phyloP scores from a whole-genome alignment of 37 sponge, comb jelly and placozoan species.

The Agelas oroides region DNA sequence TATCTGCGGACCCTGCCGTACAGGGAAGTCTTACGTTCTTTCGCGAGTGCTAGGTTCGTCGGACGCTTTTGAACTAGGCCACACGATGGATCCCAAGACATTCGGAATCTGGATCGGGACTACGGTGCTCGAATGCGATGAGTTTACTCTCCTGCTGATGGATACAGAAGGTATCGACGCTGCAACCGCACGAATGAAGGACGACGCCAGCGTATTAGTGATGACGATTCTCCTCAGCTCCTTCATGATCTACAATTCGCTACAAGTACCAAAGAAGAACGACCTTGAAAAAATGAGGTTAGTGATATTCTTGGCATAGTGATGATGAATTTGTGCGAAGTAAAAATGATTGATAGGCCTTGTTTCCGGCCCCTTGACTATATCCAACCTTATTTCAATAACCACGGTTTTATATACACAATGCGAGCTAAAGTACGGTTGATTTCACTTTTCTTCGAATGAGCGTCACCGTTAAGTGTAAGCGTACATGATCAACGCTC shows the following conservation, averaged over 20 bases:
- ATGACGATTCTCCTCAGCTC: slow-evolving; percentile 31
- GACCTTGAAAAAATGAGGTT: slow-evolving; percentile 37
- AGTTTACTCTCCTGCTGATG: slow-evolving; percentile 23
- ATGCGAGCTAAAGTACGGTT: too few species aligned
- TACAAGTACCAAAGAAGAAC: not conserved
- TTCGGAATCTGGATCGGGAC: slow-evolving; percentile 43
- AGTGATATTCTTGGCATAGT: too few species aligned
- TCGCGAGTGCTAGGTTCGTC: slow-evolving; percentile 20
- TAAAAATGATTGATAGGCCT: too few species aligned
- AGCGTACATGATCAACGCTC: too few species aligned
- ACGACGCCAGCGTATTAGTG: slow-evolving; percentile 25
- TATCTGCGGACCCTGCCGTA: slow-evolving; percentile 29
- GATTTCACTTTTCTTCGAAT: too few species aligned
- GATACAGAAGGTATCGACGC: slow-evolving; percentile 37
- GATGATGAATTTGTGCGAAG: too few species aligned
- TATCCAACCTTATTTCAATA: too few species aligned
- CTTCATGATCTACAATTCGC: slow-evolving; percentile 33
- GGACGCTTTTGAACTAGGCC: slow-evolving; percentile 25
- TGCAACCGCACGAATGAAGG: not conserved
- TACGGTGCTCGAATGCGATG: slow-evolving; percentile 6
- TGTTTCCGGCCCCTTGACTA: too few species aligned
- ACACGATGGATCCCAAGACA: slow-evolving; percentile 22
- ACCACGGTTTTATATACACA: too few species aligned
- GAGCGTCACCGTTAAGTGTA: too few species aligned
- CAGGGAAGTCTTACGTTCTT: slow-evolving; percentile 42